Evolutionary conservation across 1,140 invertebrate species (phyloP), one percentile per base, ranked within the genome.

Genomic region (Bombus huntii): DNA sequence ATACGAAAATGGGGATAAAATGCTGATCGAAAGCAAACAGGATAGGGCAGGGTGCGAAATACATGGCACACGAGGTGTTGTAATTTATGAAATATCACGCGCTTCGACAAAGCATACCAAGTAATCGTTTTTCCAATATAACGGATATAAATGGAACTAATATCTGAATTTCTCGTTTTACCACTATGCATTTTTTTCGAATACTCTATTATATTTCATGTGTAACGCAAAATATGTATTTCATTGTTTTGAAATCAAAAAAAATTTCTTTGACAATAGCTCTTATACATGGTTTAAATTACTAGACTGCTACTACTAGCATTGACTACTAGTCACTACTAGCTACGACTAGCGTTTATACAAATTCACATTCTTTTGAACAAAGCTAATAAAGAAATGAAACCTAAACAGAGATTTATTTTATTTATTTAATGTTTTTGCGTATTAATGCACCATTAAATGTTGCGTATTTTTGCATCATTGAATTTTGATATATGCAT

Each of bases 51-150:
- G 71, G 15, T 42, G 28, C 31, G 10, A 73, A 73, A 73, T 42
- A n/a, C 9, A 18, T 12, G 12, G 37, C 13, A 5, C 34, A 71
- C 25, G 37, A 15, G 28, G 39, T n/a, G 28, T 73, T 42, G 71
- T 73, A 73, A 73, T 73, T 28, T 73, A 73, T 73, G 39, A 73
- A 73, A 73, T 73, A 73, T 73, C 71, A 44, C 71, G 71, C 28
- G 37, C 71, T 42, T 15, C 71, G 8, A 42, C 39, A 42, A 73
- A 44, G 31, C 31, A 31, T n/a, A n/a, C 22, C 31, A 13, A 73
- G 39, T 42, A 42, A 73, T 73, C 39, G 71, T 73, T 73, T 73
- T 73, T 73, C 28, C 39, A 73, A 34, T 42, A 28, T 28, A 73
- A 73, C 71, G 71, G 28, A 34, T 42, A 34, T 42, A 39, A n/a